Evolutionary conservation across 2,797 vertebrate species (phyloP).

Genomic region (Spinus pinus): DNA sequence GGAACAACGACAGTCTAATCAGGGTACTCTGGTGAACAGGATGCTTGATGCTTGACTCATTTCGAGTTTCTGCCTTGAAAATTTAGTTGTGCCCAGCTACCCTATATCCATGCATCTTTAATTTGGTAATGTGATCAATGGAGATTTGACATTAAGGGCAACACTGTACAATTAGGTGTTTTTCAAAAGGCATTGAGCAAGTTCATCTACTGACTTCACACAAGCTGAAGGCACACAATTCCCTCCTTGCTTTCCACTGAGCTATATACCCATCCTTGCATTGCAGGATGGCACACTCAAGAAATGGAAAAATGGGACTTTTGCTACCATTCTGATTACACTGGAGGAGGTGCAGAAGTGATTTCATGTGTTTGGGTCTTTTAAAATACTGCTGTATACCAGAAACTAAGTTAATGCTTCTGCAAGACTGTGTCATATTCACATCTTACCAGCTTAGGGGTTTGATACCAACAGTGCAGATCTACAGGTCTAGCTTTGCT

Average conservation of each 20-base stretch:
- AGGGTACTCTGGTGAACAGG: neutral
- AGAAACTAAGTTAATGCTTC: neutral
- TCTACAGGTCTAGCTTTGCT: neutral
- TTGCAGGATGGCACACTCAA: neutral
- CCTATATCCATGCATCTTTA: neutral
- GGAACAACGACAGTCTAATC: fast-evolving
- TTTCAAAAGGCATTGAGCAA: neutral
- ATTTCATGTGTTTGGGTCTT: neutral
- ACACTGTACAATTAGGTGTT: neutral
- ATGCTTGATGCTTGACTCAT: neutral
- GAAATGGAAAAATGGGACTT: neutral
- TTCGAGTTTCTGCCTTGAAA: neutral
- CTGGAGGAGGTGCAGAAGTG: neutral
- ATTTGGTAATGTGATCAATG: neutral
- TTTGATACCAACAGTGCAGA: neutral
- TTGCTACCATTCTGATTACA: neutral
- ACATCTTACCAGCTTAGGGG: neutral
- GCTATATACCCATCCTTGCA: fast-evolving
- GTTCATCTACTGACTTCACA: neutral
- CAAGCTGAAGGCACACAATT: slow-evolving; percentile 1
- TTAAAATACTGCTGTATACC: neutral
- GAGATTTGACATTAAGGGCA: neutral
- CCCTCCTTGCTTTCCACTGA: neutral
- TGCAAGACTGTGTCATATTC: neutral
- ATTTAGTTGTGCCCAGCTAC: neutral